Evolutionary conservation across 2,888 invertebrate species (phyloP).

Genomic region (Cerceris rybyensis): DNA sequence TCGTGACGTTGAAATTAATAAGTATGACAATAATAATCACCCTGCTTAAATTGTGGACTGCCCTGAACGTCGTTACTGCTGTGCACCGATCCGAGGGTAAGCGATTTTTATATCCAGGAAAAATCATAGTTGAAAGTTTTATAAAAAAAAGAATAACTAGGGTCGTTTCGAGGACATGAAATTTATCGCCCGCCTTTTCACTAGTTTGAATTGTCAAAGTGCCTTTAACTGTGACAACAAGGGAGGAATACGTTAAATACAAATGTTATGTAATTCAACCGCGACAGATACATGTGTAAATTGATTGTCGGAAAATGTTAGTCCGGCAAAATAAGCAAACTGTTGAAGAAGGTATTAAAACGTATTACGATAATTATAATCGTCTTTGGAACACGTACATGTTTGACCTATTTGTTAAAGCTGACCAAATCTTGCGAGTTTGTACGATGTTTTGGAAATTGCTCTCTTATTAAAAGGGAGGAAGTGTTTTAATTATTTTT

Average conservation of each 20-base stretch:
- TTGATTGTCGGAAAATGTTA: background rate
- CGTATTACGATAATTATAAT: constrained; percentile 37
- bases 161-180: too few species aligned
- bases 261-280: background rate
- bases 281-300: background rate
- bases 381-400: constrained; percentile 10
- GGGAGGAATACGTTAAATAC: background rate
- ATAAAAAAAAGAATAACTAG: too few species aligned
- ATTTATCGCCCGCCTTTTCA: too few species aligned
- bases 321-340: constrained; percentile 25
- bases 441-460: constrained; percentile 32
- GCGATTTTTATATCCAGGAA: background rate
- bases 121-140: too few species aligned
- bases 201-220: too few species aligned
- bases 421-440: constrained; percentile 56
- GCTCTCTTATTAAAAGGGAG: constrained; percentile 6
- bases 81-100: constrained; percentile 55
- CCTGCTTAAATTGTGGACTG: constrained; percentile 53
- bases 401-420: constrained; percentile 52
- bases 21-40: constrained; percentile 63
- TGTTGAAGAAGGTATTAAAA: constrained; percentile 29
- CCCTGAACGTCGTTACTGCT: constrained; percentile 48
- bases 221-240: background rate
- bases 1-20: constrained; percentile 19
- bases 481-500: constrained; percentile 35